Evolutionary conservation across 2,113 vertebrate genomes (phyloP), one percentile per base, ranked within the genome.

Genomic region (Burhinus oedicnemus): DNA sequence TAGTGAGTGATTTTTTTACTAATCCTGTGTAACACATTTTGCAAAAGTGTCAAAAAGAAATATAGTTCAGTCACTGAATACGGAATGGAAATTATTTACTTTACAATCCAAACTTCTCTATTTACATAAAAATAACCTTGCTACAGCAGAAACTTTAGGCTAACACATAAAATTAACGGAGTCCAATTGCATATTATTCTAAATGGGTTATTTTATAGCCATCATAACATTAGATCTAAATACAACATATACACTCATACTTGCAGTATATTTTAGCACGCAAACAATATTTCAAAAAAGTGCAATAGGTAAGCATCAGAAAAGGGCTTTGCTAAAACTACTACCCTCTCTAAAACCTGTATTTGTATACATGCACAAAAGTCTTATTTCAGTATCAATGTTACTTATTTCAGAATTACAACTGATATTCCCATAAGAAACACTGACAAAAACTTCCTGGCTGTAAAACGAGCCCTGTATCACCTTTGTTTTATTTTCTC

Each of bases 21-120:
- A 97, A 98, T 96, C 78, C 93, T 91, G 76, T 88, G 92, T 90
- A 98, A 98, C 93, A 92, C 60, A 12, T 96, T 98, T 97, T 97
- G 90, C 94, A 77, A 89, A 97, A 93, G 82, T 84, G 84, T 98
- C 97, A 95, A 93, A 90, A 96, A 97, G 95, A 95, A 98, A 97
- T 84, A 68, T 85, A 74, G 92, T 78, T 88, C 89, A 79, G 74
- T 84, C 57, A 5, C 85, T 87, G 78, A 97, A 82, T 44, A 40
- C 23, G 49, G 90, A 91, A 91, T 62, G 72, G 89, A 96, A 98
- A 96, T 97, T 93, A 96, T 97, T 98, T 96, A 96, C 80, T 96
- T 90, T 93, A 95, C 85, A 96, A 97, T 80, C 92, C 84, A 83
- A 93, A 97, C 47, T 90, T 93, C 94, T 96, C 49, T 72, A 94